Conservation (phyloP, 2,797 vertebrate genomes). For the Graptemys geographica region DNA sequence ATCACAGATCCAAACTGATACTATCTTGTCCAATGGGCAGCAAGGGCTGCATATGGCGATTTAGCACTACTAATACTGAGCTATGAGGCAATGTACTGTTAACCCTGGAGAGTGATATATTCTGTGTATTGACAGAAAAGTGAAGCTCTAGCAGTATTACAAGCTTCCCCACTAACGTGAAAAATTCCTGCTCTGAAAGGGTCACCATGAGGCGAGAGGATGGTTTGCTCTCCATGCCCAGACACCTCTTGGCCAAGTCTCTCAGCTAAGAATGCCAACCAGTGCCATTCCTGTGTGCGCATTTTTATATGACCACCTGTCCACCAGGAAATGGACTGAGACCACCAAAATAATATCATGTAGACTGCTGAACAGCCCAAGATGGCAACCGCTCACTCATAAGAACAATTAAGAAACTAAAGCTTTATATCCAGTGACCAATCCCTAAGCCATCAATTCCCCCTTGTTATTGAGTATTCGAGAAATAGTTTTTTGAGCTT, state of each 20-base stretch:
- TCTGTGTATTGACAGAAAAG: not conserved
- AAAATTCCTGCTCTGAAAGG: not conserved
- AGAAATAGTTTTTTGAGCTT: not conserved
- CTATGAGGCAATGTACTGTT: not conserved
- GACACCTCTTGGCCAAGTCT: not conserved
- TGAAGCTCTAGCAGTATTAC: not conserved
- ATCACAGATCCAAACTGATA: not conserved
- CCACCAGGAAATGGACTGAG: rapidly evolving
- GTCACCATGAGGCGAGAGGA: not conserved
- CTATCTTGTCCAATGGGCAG: not conserved
- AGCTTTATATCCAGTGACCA: not conserved
- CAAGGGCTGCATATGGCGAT: not conserved
- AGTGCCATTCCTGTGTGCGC: rapidly evolving
- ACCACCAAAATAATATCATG: not conserved
- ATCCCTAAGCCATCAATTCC: not conserved
- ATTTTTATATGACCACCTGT: not conserved
- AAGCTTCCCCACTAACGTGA: not conserved
- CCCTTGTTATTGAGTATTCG: not conserved
- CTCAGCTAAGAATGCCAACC: not conserved
- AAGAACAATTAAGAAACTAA: constrained; percentile 16
- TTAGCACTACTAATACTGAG: not conserved
- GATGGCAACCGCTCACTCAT: not conserved
- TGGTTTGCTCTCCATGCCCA: not conserved
- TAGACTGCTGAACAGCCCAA: rapidly evolving
- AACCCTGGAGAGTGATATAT: not conserved